These are phyloP conservation scores for Mesorhabditis spiculigera DNA, from an alignment of 2,888 invertebrate species.

Conservation along the genomic window DNA sequence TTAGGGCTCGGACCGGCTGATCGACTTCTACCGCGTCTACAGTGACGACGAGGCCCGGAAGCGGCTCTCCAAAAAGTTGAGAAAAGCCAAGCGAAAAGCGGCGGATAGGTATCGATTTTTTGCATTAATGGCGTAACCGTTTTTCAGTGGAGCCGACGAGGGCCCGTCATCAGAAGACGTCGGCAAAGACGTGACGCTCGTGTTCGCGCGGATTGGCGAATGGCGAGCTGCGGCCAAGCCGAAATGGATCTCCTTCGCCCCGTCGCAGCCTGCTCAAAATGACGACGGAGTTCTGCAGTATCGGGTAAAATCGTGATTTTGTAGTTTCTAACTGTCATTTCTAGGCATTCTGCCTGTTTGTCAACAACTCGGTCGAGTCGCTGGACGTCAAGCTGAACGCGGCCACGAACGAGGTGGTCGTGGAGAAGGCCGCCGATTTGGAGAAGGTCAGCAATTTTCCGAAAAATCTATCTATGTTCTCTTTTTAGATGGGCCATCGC, in stretches of 20 bases:
- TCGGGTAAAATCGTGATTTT: constrained; percentile 20
- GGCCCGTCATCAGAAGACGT: constrained; percentile 23
- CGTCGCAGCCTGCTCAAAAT: constrained; percentile 15
- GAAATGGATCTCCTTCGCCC: constrained; percentile 52
- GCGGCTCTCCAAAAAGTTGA: constrained; percentile 77
- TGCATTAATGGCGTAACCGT: no score
- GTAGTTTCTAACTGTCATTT: background rate
- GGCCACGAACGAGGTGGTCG: constrained; percentile 23
- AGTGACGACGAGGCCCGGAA: constrained; percentile 73
- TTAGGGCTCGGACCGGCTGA: constrained; percentile 72
- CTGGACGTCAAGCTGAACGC: constrained; percentile 34
- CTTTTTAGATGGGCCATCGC: constrained; percentile 73
- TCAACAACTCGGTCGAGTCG: constrained; percentile 45
- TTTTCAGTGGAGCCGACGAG: no score
- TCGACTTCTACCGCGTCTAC: constrained; percentile 81
- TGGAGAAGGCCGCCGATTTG: constrained; percentile 18
- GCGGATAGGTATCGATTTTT: constrained; percentile 3
- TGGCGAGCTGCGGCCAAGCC: constrained; percentile 35
- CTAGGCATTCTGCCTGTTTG: constrained; percentile 38
- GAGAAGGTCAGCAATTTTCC: background rate
- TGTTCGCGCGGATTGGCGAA: constrained; percentile 66
- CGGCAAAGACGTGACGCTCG: constrained; percentile 47
- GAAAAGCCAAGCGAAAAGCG: constrained; percentile 52
- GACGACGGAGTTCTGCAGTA: constrained; percentile 18
- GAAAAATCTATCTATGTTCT: background rate